Evolutionary conservation across 2,888 invertebrate species (phyloP), one percentile per base, ranked within the genome.

Genomic region (Lithophane ornitopus): DNA sequence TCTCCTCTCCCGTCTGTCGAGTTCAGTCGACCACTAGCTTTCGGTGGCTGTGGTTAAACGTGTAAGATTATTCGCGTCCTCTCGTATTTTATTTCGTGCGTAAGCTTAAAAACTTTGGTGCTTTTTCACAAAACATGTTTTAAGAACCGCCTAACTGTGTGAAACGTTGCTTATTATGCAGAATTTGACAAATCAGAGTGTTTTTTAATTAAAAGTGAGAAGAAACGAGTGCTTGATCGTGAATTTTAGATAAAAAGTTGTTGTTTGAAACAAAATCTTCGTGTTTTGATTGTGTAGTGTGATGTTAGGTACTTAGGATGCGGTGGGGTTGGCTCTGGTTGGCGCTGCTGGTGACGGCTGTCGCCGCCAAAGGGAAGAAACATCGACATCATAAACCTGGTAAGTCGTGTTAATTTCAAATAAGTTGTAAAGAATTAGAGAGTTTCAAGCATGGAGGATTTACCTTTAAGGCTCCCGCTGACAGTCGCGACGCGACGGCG

Each of bases 341-440:
- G 86, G 80, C 87, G 88, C 86, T 95, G 90, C 89, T 95, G 91
- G 92, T 92, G 91, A 89, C 91, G 63, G 91, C 90, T 56, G 94
- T 90, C 80, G 90, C 92, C 75, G 94, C 92, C 77, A 94, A 93
- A 82, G 94, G 94, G 73, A 95, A 95, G 91, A 95, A 93, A 74
- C 94, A 94, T 77, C 92, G 94, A 19, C 94, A 94, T 87, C 93
- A 95, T 34, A 96, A 96, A 80, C 96, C 96, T 81, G 95, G 96
- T 96, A 65, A 91, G 80, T 66, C n/a, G 16, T 56, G 46, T 28
- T 63, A 16, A 44, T 66, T 54, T 59, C 12, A 26, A n/a, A 49
- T 28, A 22, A 56, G 26, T 69, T 62, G 41, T 77, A 26, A 22
- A 34, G n/a, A 76, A 19, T 28, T 26, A 12, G 34, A 34, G 26